phyloP scores from a whole-genome alignment of 1,140 invertebrate genomes.

The Myzus persicae region DNA sequence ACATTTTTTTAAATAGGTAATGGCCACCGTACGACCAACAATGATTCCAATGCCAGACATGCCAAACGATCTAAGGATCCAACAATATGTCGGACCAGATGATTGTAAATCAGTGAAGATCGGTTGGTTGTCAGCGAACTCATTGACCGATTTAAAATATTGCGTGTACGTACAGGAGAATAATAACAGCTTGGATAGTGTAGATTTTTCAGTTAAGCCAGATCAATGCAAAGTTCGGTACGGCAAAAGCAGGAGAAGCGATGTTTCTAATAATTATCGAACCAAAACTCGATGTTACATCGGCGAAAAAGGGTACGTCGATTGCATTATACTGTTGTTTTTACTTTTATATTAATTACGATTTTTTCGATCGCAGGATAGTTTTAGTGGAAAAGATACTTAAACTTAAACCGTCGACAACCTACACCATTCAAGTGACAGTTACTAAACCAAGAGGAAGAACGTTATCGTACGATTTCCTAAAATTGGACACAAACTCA shows the following conservation, averaged over 20 bases:
- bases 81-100: slow-evolving; percentile 63
- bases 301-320: not conserved
- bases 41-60: slow-evolving; percentile 65
- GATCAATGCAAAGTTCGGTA: not conserved
- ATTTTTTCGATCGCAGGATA: not conserved
- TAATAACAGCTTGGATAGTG: not conserved
- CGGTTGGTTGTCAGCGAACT: slow-evolving; percentile 65
- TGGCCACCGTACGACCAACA: slow-evolving; percentile 63
- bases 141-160: not conserved
- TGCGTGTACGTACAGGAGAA: slow-evolving; percentile 6
- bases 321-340: not conserved
- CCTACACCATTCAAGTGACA: slow-evolving; percentile 23
- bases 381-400: slow-evolving; percentile 29
- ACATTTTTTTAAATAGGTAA: slow-evolving; percentile 62
- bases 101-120: slow-evolving; percentile 66
- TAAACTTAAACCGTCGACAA: slow-evolving; percentile 22
- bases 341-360: no score
- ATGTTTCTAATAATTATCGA: not conserved
- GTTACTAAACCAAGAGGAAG: slow-evolving; percentile 34
- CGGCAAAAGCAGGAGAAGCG: not conserved
- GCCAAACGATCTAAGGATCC: slow-evolving; percentile 63
- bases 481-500: slow-evolving; percentile 33
- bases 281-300: not conserved
- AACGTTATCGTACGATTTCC: slow-evolving; percentile 33
- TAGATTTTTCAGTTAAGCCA: slow-evolving; percentile 8